Conservation (phyloP, 1,140 invertebrate genomes). For the Heliconius melpomene region DNA sequence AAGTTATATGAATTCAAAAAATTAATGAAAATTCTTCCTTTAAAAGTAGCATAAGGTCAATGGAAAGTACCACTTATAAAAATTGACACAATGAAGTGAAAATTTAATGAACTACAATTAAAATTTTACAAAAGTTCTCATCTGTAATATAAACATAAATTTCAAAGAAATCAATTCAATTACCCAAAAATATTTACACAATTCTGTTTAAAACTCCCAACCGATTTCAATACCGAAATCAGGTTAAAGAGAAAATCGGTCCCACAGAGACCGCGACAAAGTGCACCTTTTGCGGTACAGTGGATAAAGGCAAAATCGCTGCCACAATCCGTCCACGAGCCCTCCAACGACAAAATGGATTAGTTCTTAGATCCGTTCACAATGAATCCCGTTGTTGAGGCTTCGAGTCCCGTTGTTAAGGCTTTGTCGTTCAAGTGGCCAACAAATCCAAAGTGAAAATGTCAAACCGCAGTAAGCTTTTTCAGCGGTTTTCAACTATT, state of each 20-base stretch:
- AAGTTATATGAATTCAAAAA: no score
- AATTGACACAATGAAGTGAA: no score
- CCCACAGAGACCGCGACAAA: background rate
- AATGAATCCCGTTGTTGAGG: background rate
- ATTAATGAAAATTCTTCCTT: no score
- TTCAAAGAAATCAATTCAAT: background rate
- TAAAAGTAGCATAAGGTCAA: no score
- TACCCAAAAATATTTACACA: background rate
- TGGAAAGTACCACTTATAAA: no score
- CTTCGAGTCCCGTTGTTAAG: background rate
- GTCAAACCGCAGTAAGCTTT: background rate
- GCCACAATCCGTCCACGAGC: background rate
- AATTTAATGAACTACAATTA: no score
- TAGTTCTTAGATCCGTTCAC: constrained; percentile 10
- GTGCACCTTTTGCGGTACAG: constrained; percentile 2
- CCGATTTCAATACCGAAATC: background rate
- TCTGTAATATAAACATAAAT: no score
- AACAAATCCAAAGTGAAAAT: background rate
- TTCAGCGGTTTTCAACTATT: background rate
- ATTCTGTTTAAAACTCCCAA: background rate
- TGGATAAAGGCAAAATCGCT: background rate
- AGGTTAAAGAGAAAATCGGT: background rate
- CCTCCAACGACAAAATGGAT: background rate
- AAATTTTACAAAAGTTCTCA: no score
- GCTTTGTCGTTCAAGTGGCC: background rate